A percentile compares a stretch with the other conserved stretches of the same genome.
These are phyloP conservation scores for Ursus arctos DNA, from an alignment of 2,113 vertebrate species.

Conservation along the genomic window DNA sequence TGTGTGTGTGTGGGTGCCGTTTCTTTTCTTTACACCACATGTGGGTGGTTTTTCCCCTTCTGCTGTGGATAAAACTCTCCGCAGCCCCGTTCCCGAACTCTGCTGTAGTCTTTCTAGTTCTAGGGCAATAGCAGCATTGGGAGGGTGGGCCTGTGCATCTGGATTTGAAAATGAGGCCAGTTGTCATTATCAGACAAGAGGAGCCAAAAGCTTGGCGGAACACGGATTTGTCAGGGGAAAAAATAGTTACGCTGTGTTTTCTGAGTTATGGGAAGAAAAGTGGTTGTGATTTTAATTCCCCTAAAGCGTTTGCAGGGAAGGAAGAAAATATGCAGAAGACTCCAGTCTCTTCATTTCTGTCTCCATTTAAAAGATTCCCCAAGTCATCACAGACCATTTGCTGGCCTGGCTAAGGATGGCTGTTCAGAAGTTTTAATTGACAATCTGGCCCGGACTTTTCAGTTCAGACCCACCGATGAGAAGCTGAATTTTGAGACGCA, in stretches of 20 bases:
- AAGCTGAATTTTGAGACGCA: conserved; percentile 81
- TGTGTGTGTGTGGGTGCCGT: too few relatives aligned
- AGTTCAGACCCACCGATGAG: conserved; percentile 81
- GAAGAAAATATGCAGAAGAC: conserved; percentile 38
- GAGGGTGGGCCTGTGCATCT: not conserved
- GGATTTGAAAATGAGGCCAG: not conserved
- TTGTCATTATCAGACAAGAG: not conserved
- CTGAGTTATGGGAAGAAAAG: conserved; percentile 28
- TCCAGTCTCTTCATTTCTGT: conserved; percentile 29
- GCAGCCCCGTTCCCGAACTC: not conserved
- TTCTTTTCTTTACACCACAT: not conserved
- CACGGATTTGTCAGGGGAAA: not conserved
- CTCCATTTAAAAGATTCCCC: not conserved
- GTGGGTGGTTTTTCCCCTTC: not conserved
- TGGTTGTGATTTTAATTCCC: conserved; percentile 40
- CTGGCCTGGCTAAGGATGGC: not conserved
- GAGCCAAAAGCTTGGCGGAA: not conserved
- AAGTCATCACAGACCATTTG: conserved; percentile 18
- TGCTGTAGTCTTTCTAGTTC: not conserved
- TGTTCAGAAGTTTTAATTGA: conserved; percentile 75
- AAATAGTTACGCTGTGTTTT: conserved; percentile 7
- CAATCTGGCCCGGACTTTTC: conserved; percentile 63
- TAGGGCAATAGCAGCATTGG: not conserved
- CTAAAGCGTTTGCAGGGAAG: conserved; percentile 28
- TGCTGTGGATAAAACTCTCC: not conserved